These are phyloP conservation scores for Elegia similella DNA, from an alignment of 2,888 invertebrate genomes.

Conservation along the genomic window DNA sequence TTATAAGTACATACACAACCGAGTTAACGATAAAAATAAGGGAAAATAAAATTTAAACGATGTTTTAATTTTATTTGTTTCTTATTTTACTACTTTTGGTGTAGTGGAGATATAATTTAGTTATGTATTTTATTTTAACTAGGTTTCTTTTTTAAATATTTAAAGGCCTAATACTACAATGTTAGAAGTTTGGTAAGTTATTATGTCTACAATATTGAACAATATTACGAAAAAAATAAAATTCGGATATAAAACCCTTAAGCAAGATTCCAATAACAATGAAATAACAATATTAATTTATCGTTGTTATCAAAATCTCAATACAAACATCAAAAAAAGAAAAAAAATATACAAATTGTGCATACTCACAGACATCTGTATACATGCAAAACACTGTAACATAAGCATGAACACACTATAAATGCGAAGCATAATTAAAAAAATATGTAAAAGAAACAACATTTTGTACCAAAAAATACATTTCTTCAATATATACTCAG, in stretches of 20 bases:
- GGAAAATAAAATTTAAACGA: constrained; percentile 51
- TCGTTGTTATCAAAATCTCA: constrained; percentile 57
- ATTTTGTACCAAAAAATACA: constrained; percentile 67
- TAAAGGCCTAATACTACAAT: constrained; percentile 53
- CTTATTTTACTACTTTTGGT: constrained; percentile 61
- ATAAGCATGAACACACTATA: constrained; percentile 77
- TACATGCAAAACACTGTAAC: constrained; percentile 79
- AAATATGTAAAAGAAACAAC: constrained; percentile 62
- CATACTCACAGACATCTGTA: constrained; percentile 77
- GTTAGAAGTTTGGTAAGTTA: constrained; percentile 61
- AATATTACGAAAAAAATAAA: constrained; percentile 43
- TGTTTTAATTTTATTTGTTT: constrained; percentile 41
- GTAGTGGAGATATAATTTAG: constrained; percentile 66
- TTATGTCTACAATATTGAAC: constrained; percentile 35
- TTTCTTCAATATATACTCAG: constrained; percentile 59
- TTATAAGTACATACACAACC: constrained; percentile 83
- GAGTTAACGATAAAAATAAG: constrained; percentile 64
- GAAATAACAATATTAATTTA: constrained; percentile 32
- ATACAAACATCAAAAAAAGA: constrained; percentile 52
- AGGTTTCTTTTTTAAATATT: constrained; percentile 32
- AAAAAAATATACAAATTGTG: constrained; percentile 70
- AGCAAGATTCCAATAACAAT: constrained; percentile 52
- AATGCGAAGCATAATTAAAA: constrained; percentile 76
- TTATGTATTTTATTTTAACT: constrained; percentile 50
- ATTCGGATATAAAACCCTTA: constrained; percentile 53